phyloP scores from a whole-genome alignment of 2,888 invertebrate species.

The Dryocosmus kuriphilus region DNA sequence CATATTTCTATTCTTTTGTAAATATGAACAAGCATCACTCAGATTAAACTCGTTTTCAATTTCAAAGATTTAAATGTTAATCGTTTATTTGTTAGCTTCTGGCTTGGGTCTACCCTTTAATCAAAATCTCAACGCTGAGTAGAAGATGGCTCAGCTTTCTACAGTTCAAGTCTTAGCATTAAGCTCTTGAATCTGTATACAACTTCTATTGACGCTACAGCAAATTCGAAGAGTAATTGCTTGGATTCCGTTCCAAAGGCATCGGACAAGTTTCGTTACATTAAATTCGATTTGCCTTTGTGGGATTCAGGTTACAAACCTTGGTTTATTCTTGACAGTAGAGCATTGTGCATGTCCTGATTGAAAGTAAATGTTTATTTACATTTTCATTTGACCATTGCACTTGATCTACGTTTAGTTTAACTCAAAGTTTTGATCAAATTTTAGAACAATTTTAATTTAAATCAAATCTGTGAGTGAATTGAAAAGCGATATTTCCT shows the following conservation, averaged over 20 bases:
- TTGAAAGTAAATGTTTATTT: not conserved
- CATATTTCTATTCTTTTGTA: too few species aligned
- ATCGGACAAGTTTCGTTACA: not conserved
- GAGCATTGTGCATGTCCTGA: too few species aligned
- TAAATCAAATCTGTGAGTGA: too few species aligned
- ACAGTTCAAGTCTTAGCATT: conserved; percentile 37
- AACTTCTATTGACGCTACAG: conserved; percentile 49
- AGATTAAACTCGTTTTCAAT: not conserved
- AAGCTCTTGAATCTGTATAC: conserved; percentile 55
- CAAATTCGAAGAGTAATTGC: conserved; percentile 44
- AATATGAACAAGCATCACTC: not conserved
- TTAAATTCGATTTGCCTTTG: not conserved
- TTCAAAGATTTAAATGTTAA: not conserved
- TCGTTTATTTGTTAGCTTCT: conserved; percentile 1
- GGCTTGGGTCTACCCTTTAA: conserved; percentile 16
- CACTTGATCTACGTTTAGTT: not conserved
- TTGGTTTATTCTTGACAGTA: too few species aligned
- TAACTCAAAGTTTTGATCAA: too few species aligned
- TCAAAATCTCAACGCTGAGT: conserved; percentile 11
- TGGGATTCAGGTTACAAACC: too few species aligned
- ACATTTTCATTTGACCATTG: not conserved
- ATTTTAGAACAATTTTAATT: too few species aligned
- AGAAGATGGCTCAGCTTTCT: not conserved
- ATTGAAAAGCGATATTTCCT: too few species aligned
- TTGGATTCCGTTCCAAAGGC: conserved; percentile 12